These are phyloP conservation scores for Mormoops blainvillei DNA, from an alignment of 2,113 vertebrate species.

Conservation along the genomic window DNA sequence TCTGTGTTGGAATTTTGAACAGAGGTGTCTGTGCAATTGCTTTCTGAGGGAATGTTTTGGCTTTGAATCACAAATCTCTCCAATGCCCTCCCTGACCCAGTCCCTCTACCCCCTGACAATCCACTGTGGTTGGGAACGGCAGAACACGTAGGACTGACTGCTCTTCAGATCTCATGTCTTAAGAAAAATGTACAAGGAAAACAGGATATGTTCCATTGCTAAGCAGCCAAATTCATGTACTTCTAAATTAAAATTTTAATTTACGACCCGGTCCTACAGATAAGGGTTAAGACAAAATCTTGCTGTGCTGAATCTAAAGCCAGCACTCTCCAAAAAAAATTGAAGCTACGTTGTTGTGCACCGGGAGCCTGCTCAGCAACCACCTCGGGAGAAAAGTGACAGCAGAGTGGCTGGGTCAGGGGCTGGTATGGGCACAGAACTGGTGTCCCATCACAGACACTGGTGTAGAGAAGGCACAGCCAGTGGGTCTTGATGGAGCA, in stretches of 20 bases:
- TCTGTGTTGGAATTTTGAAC: not conserved
- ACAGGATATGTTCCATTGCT: slow-evolving; percentile 29
- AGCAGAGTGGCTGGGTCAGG: not conserved
- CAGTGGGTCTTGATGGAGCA: not conserved
- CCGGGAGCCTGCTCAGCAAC: not conserved
- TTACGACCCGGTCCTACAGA: not conserved
- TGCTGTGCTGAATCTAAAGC: not conserved
- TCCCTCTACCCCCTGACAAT: not conserved
- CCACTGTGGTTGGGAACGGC: not conserved
- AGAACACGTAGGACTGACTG: not conserved
- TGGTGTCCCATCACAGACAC: not conserved
- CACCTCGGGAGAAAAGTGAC: not conserved
- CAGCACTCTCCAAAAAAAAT: not conserved
- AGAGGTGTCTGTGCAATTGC: not conserved
- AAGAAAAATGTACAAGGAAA: slow-evolving; percentile 29
- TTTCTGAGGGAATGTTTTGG: not conserved
- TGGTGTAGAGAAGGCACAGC: not conserved
- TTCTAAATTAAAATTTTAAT: slow-evolving; percentile 24
- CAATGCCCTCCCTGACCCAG: not conserved
- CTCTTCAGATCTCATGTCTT: slow-evolving; percentile 38
- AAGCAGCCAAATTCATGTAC: slow-evolving; percentile 10
- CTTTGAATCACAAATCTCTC: slow-evolving; percentile 8
- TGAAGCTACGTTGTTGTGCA: not conserved
- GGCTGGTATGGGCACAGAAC: not conserved
- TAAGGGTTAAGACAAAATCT: not conserved